Conservation (phyloP, 2,888 invertebrate species). For the Noctua janthina region DNA sequence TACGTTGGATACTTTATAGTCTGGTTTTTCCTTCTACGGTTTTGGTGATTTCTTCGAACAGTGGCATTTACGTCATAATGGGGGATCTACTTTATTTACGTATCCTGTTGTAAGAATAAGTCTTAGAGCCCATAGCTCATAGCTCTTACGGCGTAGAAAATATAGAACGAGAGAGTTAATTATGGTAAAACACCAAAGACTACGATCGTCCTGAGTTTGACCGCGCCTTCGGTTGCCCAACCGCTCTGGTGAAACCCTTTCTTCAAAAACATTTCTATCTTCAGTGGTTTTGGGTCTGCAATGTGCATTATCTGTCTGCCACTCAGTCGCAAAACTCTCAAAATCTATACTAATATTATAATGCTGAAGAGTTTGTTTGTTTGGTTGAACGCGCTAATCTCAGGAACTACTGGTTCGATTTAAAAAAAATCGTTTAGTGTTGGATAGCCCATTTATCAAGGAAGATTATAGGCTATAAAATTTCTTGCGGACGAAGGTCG, state of each 20-base stretch:
- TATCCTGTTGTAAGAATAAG: neutral
- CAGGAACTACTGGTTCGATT: too few species aligned
- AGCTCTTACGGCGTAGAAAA: neutral
- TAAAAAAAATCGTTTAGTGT: too few species aligned
- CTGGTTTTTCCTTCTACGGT: slow-evolving; percentile 14
- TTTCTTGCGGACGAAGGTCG: too few species aligned
- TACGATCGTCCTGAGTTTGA: neutral
- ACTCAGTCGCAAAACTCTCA: neutral
- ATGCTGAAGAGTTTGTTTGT: too few species aligned
- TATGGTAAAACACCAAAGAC: neutral
- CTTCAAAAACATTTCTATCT: neutral
- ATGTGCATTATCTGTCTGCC: neutral
- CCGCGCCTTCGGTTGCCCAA: neutral
- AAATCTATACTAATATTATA: too few species aligned
- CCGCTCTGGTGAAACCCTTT: neutral
- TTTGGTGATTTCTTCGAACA: slow-evolving; percentile 25
- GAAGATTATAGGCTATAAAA: too few species aligned
- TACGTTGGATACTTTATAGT: slow-evolving; percentile 8
- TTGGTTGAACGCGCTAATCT: too few species aligned
- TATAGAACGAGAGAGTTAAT: neutral
- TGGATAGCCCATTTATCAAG: too few species aligned
- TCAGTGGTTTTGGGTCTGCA: neutral
- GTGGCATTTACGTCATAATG: neutral
- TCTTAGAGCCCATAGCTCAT: neutral
- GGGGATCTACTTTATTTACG: neutral